Evolutionary conservation across 2,888 invertebrate genomes (phyloP).

Genomic region (Parascotia fuliginaria): DNA sequence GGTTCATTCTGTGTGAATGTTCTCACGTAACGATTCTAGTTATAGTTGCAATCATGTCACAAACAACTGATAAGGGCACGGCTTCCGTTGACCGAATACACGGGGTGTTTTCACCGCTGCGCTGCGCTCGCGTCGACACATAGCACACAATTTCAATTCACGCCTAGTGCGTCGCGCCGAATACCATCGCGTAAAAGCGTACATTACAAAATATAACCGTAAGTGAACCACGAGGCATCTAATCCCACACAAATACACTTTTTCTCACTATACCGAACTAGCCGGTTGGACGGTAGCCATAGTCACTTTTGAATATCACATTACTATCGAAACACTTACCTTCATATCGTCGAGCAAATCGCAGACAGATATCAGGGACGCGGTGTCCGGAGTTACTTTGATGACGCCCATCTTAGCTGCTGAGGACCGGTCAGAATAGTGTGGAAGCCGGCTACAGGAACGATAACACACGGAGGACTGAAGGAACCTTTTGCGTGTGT

Average conservation of each 20-base stretch:
- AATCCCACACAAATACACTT: constrained; percentile 59
- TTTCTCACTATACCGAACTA: constrained; percentile 60
- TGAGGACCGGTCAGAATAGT: constrained; percentile 19
- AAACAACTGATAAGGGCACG: constrained; percentile 74
- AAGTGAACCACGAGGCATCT: constrained; percentile 24
- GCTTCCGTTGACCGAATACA: constrained; percentile 64
- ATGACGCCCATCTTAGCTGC: constrained; percentile 74
- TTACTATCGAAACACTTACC: constrained; percentile 64
- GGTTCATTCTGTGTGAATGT: constrained; percentile 48
- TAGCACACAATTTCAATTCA: constrained; percentile 47
- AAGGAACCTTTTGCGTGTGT: constrained; percentile 69
- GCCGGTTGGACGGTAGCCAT: constrained; percentile 59
- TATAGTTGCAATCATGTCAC: constrained; percentile 67
- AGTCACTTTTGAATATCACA: constrained; percentile 51
- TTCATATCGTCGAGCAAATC: constrained; percentile 83
- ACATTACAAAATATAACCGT: constrained; percentile 52
- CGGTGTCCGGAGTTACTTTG: constrained; percentile 77
- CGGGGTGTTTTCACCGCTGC: constrained; percentile 60
- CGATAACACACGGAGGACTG: constrained; percentile 68
- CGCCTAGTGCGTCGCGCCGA: constrained; percentile 39
- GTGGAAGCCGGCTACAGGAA: constrained; percentile 34
- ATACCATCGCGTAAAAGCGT: constrained; percentile 61
- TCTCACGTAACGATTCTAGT: constrained; percentile 65
- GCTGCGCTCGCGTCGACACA: constrained; percentile 30
- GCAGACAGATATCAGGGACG: constrained; percentile 76